A percentile compares a stretch with the other conserved stretches of the same genome.
These are phyloP conservation scores for Avahi laniger DNA, from an alignment of 2,797 vertebrate species.

Conservation along the genomic window DNA sequence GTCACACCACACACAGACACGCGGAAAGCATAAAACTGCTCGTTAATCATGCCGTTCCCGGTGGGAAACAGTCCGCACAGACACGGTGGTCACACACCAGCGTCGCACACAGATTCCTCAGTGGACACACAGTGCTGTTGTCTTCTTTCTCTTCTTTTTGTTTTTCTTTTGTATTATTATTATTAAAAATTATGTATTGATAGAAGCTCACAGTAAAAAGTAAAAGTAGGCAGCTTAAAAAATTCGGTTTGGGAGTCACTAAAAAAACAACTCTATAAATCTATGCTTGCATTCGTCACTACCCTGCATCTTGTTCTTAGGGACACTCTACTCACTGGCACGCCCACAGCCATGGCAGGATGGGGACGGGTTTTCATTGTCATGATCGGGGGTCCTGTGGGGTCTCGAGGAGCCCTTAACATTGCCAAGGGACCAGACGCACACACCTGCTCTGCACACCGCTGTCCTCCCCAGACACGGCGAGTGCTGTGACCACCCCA, in stretches of 20 bases:
- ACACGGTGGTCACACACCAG: constrained; percentile 72
- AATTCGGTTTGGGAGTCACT: not conserved
- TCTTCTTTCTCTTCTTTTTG: not conserved
- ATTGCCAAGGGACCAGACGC: accelerated
- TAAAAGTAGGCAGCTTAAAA: not conserved
- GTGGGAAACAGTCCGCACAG: constrained; percentile 75
- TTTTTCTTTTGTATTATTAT: not conserved
- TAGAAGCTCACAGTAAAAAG: not conserved
- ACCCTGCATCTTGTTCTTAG: not conserved
- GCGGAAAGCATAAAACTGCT: constrained; percentile 83
- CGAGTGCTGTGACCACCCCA: accelerated
- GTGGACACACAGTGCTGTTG: constrained; percentile 43
- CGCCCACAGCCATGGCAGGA: not conserved
- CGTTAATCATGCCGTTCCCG: constrained; percentile 80
- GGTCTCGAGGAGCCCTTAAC: not conserved
- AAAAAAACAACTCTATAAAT: not conserved
- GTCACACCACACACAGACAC: constrained; percentile 49
- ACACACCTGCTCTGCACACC: not conserved
- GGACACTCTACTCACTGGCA: not conserved
- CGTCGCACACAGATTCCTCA: constrained; percentile 71
- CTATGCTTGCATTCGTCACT: not conserved
- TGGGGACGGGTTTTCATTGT: not conserved
- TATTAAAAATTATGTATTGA: not conserved
- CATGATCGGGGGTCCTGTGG: accelerated
- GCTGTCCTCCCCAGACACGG: accelerated